phyloP scores from a whole-genome alignment of 2,888 invertebrate species.

The Noctua fimbriata region DNA sequence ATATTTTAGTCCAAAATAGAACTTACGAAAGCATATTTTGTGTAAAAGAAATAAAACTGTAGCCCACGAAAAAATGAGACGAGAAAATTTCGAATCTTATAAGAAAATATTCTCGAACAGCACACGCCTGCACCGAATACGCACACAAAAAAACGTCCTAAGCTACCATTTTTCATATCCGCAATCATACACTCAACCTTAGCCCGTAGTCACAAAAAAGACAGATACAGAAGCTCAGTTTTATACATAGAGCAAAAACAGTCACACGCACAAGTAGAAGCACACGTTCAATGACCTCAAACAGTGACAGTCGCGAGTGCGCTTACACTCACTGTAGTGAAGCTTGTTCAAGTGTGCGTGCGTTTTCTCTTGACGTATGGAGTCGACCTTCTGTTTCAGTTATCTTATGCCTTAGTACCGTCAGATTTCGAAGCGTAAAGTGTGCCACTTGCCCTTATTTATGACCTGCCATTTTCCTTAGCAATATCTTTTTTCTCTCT shows the following conservation, averaged over 20 bases:
- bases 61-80: slow-evolving; percentile 18
- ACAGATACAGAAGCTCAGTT: neutral
- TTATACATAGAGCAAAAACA: neutral
- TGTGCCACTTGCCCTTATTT: slow-evolving; percentile 82
- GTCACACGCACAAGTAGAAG: too few species aligned
- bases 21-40: slow-evolving; percentile 21
- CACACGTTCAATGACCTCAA: neutral
- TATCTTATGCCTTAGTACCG: slow-evolving; percentile 39
- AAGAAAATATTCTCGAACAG: slow-evolving; percentile 30
- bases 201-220: slow-evolving; percentile 34
- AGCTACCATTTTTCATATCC: slow-evolving; percentile 66
- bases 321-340: neutral
- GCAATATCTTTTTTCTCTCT: slow-evolving; percentile 79
- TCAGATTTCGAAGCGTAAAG: slow-evolving; percentile 73
- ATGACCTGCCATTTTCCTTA: slow-evolving; percentile 80
- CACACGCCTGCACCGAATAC: slow-evolving; percentile 23
- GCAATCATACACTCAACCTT: slow-evolving; percentile 66
- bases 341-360: neutral
- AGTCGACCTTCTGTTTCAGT: slow-evolving; percentile 12
- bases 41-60: slow-evolving; percentile 27
- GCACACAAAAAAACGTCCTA: slow-evolving; percentile 49
- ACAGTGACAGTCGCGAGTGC: neutral
- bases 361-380: neutral
- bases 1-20: slow-evolving; percentile 3
- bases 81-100: slow-evolving; percentile 20